Evolutionary conservation across 2,797 vertebrate species (phyloP), one percentile per base, ranked within the genome.

Genomic region (Cirrhinus molitorella): DNA sequence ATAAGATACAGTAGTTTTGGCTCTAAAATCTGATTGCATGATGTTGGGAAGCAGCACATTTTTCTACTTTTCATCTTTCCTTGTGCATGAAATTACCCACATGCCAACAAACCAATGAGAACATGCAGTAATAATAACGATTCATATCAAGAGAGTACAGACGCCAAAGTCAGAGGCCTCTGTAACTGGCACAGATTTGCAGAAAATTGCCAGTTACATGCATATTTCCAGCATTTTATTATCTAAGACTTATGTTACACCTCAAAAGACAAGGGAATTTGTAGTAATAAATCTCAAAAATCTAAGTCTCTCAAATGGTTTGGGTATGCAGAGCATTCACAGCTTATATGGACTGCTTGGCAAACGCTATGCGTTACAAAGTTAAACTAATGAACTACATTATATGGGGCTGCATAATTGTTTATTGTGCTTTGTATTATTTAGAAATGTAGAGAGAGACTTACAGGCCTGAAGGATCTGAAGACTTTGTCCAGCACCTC

Each of bases 401-500:
- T n/a, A 8, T 2, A 25, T 65, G 9, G 73, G 9, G 73, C 85
- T 86, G 87, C 88, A 25, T 19, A 57, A 31, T 5, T 57, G 7
- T 65, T 43, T 49, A 16, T 23, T n/a, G n/a, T 10, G 67, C 8
- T 70, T 0, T 13, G 12, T 13, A 43, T 43, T 43, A 40, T 6
- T 73, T 21, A 40, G 21, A 43, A 78, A 25, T 5, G 4, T n/a
- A 37, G 1, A 37, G 66, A 53, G 53, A 73, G 68, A 94, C 98
- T 96, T 95, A 99, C 98, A 61, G 98, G 98, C 94, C 97, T 96
- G 94, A 99, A 99, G 87, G 98, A 99, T 88, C 96, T 98, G 95
- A 99, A 98, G 95, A 99, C 98, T 93, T 97, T 99, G 93, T 99
- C 97, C 93, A 99, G 84, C 91, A 99, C 96, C 95, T 99, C 98